These are phyloP conservation scores for Mastigias papua DNA, from an alignment of 30 jellyfish, hydroid and myxozoan genomes.

Conservation along the genomic window DNA sequence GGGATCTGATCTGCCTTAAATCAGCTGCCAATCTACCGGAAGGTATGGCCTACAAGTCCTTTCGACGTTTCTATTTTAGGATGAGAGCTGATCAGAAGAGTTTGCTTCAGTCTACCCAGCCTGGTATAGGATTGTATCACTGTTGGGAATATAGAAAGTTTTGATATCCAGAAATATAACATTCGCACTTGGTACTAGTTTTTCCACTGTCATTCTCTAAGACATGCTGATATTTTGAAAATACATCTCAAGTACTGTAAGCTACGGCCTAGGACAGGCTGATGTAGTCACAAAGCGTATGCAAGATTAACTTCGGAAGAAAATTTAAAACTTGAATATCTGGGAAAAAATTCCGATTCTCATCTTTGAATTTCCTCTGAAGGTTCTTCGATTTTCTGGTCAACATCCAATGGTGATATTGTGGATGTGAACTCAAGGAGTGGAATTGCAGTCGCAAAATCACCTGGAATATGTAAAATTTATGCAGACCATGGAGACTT, in stretches of 20 bases:
- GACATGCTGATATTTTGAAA: too few species aligned
- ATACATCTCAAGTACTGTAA: too few species aligned
- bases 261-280: too few species aligned
- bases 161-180: too few species aligned
- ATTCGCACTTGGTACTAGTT: too few species aligned
- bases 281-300: too few species aligned
- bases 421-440: constrained; percentile 34
- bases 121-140: too few species aligned
- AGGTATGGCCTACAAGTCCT: constrained; percentile 10
- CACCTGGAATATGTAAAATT: constrained; percentile 59
- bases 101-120: background rate
- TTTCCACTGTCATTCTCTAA: too few species aligned
- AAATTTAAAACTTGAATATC: too few species aligned
- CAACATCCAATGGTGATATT: constrained; percentile 52
- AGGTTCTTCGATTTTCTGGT: constrained; percentile 59
- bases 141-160: too few species aligned
- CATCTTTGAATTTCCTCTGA: background rate
- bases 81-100: background rate
- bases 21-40: constrained; percentile 26
- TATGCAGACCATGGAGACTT: constrained; percentile 39
- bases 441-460: constrained; percentile 54
- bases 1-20: constrained; percentile 76
- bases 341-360: background rate
- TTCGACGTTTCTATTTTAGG: too few species aligned
- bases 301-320: too few species aligned